phyloP scores from a whole-genome alignment of 2,113 vertebrate genomes.

The Limanda limanda region DNA sequence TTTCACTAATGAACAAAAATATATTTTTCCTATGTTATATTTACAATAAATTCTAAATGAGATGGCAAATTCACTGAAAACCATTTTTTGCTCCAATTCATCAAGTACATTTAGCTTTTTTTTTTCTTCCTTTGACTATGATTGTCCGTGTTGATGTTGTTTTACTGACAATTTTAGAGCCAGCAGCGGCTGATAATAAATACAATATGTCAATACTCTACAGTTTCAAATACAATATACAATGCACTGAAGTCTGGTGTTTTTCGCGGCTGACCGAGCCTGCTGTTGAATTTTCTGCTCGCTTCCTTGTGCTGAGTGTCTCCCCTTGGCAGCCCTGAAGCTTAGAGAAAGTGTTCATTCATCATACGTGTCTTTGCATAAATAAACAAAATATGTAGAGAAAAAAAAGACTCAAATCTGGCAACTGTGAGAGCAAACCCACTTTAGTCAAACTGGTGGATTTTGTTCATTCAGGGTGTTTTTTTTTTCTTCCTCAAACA shows the following conservation, averaged over 20 bases:
- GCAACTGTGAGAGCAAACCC: conserved; percentile 93
- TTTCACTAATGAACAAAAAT: conserved; percentile 97
- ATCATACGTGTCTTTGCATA: conserved; percentile 96
- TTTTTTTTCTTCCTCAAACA: conserved; percentile 84
- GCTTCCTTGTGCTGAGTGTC: conserved; percentile 77
- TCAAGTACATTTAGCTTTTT: conserved; percentile 62
- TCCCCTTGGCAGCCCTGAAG: conserved; percentile 89
- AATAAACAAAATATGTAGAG: conserved; percentile 97
- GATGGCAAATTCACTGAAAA: conserved; percentile 87
- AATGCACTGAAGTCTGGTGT: conserved; percentile 81
- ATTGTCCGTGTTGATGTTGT: conserved; percentile 90
- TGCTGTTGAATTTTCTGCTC: conserved; percentile 81
- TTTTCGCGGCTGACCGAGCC: conserved; percentile 86
- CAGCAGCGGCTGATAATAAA: conserved; percentile 97
- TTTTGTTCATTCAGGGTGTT: conserved; percentile 93
- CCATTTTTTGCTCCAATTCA: conserved; percentile 84
- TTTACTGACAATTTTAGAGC: conserved; percentile 93
- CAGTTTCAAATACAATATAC: conserved; percentile 87
- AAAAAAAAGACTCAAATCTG: conserved; percentile 92
- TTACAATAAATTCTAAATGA: conserved; percentile 96
- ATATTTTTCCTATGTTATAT: conserved; percentile 98
- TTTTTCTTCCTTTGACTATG: conserved; percentile 71
- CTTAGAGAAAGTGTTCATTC: conserved; percentile 96
- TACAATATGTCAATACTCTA: conserved; percentile 89
- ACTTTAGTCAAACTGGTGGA: conserved; percentile 92